Evolutionary conservation across 2,797 vertebrate species (phyloP).

Genomic region (Hapalemur alaotrensis): DNA sequence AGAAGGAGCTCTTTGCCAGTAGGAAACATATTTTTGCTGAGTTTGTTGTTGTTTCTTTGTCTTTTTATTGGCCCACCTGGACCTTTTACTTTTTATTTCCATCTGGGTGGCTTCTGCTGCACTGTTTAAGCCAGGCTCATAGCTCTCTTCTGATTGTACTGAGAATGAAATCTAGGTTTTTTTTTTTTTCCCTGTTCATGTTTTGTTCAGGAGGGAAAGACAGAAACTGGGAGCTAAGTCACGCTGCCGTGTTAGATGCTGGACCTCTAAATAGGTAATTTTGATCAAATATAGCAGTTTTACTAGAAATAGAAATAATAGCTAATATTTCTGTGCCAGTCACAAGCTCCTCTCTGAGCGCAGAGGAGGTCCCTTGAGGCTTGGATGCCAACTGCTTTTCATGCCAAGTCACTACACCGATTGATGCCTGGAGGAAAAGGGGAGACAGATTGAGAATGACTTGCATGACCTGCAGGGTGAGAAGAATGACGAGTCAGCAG

Average conservation of each 20-base stretch:
- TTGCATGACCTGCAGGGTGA: not conserved
- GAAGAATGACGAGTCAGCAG: not conserved
- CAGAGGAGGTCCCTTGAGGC: not conserved
- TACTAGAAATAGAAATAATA: constrained; percentile 4
- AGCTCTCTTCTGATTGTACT: not conserved
- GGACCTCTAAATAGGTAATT: not conserved
- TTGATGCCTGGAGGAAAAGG: not conserved
- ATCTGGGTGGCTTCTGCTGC: not conserved
- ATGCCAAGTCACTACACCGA: not conserved
- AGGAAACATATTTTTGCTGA: not conserved
- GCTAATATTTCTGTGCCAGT: not conserved
- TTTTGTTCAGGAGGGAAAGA: not conserved
- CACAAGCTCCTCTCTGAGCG: not conserved
- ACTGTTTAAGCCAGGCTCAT: not conserved
- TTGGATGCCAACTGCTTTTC: not conserved
- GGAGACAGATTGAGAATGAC: not conserved
- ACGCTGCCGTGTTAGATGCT: not conserved
- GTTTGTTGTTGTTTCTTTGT: not conserved
- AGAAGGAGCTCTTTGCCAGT: not conserved
- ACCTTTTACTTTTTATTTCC: not conserved
- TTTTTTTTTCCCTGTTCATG: not conserved
- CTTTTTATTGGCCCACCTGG: not conserved
- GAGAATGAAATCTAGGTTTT: not conserved
- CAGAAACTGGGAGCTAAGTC: not conserved
- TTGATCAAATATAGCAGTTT: not conserved